A percentile compares a stretch with the other conserved stretches of the same genome.
Conservation (phyloP, 2,888 invertebrate genomes). For the Zonitis immaculata region DNA sequence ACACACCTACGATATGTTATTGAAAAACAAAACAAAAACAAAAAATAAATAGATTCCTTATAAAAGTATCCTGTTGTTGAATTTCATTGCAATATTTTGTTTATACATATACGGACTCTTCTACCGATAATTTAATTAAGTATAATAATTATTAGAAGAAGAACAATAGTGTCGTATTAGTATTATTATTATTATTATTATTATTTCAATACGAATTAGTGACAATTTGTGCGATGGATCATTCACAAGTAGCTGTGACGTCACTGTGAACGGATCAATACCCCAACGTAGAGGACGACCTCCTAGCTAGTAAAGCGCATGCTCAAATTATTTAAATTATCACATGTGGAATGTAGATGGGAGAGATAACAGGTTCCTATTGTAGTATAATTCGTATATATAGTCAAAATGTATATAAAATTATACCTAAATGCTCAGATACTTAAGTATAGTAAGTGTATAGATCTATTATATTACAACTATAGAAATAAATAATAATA, state of each 20-base stretch:
- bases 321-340: slow-evolving; percentile 32
- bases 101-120: too few relatives aligned
- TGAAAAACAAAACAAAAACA: neutral
- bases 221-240: slow-evolving; percentile 44
- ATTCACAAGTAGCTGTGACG: slow-evolving; percentile 45
- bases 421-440: neutral
- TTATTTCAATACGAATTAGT: slow-evolving; percentile 34
- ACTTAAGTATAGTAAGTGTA: too few relatives aligned
- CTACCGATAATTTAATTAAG: too few relatives aligned
- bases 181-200: too few relatives aligned
- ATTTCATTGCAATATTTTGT: too few relatives aligned
- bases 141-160: too few relatives aligned
- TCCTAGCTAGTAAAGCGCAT: slow-evolving; percentile 21
- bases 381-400: slow-evolving; percentile 3
- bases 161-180: too few relatives aligned
- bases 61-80: neutral
- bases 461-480: too few relatives aligned
- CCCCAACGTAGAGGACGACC: slow-evolving; percentile 30
- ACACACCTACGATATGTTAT: slow-evolving; percentile 5
- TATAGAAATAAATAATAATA: too few relatives aligned
- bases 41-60: neutral
- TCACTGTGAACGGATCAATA: slow-evolving; percentile 41
- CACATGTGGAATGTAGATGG: slow-evolving; percentile 30
- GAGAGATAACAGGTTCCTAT: slow-evolving; percentile 10
- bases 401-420: neutral